Evolutionary conservation across 30 jellyfish, hydroid and myxozoan genomes (phyloP), one percentile per base, ranked within the genome.

Genomic region (Aurelia aurita): DNA sequence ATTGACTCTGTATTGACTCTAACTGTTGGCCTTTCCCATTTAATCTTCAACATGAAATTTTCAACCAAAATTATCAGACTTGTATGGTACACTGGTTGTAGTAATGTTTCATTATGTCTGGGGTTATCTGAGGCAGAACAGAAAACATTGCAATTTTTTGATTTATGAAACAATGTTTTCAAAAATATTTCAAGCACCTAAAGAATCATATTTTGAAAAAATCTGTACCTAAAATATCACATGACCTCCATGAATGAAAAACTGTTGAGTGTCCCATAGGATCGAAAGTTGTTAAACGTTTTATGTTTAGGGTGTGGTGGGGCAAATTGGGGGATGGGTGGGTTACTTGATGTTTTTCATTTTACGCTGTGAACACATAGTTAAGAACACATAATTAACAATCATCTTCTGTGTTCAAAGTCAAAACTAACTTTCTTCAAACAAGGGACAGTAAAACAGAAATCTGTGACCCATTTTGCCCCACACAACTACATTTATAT

Each of bases 251-350:
- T 59, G 72, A 59, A 59, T 59, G 32, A 59, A 59, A 59, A 59
- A 59, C 72, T 59, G 72, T 59, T 59, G 72, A 59, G 72, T 59
- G 72, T 59, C 72, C 25, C 72, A 59, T 59, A 59, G 72, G 72
- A 59, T 59, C 32, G 25, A 59, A 59, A 59, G 72, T 59, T 59
- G 72, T 59, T 59, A 59, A 59, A 12, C 25, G 13, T 59, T 59
- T 59, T 59, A 59, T 59, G 72, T 25, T 59, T 25, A 59, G 72
- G 72, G 72, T 59, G 72, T 59, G 72, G 72, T 59, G 72, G 72
- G 72, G 72, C 72, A 59, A 59, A 59, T 59, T 59, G 74, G 3
- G 74, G 5, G 66, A 61, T 2, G 74, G 46, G 74, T 61, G 7
- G 74, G 74, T 61, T 61, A 61, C 74, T 61, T 61, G 74, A 61